phyloP scores from a whole-genome alignment of 1,140 invertebrate genomes.

The Metopolophium dirhodum region DNA sequence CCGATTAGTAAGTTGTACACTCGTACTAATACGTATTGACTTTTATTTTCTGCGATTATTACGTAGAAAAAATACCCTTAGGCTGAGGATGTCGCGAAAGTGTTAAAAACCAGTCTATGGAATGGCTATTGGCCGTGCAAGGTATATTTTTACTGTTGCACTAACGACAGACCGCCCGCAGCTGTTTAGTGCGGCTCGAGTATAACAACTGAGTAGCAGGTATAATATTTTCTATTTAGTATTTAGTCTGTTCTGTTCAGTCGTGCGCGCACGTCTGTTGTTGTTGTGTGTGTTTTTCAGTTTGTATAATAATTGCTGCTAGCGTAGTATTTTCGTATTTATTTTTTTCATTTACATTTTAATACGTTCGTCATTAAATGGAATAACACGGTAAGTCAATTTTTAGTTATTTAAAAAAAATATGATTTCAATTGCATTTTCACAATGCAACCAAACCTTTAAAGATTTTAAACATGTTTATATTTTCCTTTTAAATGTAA shows the following conservation, averaged over 20 bases:
- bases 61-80: slow-evolving; percentile 4
- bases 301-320: neutral
- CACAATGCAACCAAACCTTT: neutral
- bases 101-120: neutral
- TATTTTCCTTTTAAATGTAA: neutral
- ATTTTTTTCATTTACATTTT: neutral
- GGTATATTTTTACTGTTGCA: slow-evolving; percentile 16
- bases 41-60: slow-evolving; percentile 13
- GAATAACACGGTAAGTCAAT: neutral
- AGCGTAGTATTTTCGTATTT: neutral
- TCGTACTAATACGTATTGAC: neutral
- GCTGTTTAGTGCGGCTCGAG: neutral
- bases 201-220: neutral
- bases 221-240: neutral
- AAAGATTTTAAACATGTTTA: neutral
- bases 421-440: neutral
- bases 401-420: slow-evolving; percentile 8
- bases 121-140: neutral
- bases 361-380: neutral
- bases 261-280: neutral
- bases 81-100: slow-evolving; percentile 41
- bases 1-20: no score
- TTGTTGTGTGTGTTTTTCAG: neutral
- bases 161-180: neutral
- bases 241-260: neutral